Percentiles rank a stretch among this genome's conserved stretches.
Conservation (phyloP, 35 echinoderm and acorn worm species). For the Lytechinus variegatus region DNA sequence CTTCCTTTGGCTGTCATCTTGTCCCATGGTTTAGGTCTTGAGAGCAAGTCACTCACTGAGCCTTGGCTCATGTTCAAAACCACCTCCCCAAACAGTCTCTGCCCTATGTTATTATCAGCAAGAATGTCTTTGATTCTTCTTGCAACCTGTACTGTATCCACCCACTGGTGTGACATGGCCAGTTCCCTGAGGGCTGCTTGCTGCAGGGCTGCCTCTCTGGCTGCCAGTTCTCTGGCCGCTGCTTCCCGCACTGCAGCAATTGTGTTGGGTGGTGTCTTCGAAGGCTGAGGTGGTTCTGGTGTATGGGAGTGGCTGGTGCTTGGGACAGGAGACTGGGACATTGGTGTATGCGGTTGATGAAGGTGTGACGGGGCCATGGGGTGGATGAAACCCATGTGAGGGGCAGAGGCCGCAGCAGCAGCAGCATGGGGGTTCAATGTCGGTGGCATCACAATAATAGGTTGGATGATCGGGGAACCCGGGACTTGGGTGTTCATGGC, state of each 20-base stretch:
- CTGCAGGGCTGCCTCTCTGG: conserved; percentile 31
- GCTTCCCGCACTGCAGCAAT: conserved; percentile 42
- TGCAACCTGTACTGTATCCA: conserved; percentile 87
- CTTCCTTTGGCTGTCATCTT: conserved; percentile 91
- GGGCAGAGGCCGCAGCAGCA: conserved; percentile 6
- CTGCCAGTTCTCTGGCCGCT: conserved; percentile 48
- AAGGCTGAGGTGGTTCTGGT: conserved; percentile 52
- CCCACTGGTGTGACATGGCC: conserved; percentile 75
- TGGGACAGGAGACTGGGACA: conserved; percentile 48
- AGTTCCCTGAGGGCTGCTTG: conserved; percentile 49
- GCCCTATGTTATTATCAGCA: conserved; percentile 85
- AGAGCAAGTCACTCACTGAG: conserved; percentile 94
- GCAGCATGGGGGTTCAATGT: conserved; percentile 56
- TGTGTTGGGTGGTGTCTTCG: conserved; percentile 31
- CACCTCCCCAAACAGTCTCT: conserved; percentile 91
- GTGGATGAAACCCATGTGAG: conserved; percentile 56
- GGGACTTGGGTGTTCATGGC: conserved; percentile 51
- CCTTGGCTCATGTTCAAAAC: conserved; percentile 92
- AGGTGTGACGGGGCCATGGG: conserved; percentile 33
- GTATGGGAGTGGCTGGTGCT: conserved; percentile 54
- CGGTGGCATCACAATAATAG: conserved; percentile 94
- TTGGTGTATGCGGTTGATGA: neutral
- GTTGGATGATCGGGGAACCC: conserved; percentile 93
- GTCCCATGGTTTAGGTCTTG: conserved; percentile 96
- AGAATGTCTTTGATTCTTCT: conserved; percentile 90